Conservation (phyloP, 2,888 invertebrate genomes). For the Ochlodes sylvanus region DNA sequence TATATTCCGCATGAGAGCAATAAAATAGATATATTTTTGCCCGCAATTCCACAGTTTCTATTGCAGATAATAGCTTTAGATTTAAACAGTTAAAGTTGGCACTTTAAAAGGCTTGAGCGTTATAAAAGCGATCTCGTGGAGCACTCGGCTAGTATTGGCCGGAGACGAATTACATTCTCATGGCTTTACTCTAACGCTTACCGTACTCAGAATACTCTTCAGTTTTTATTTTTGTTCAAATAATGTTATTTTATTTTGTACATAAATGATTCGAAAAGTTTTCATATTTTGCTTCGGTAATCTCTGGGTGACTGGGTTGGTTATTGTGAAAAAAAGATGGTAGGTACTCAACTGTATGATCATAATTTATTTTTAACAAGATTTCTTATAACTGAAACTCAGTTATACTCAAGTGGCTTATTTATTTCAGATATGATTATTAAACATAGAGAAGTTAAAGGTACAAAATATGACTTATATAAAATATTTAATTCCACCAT, state of each 20-base stretch:
- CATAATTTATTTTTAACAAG: too few species aligned
- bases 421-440: too few species aligned
- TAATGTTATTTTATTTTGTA: background rate
- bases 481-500: too few species aligned
- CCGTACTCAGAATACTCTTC: slow-evolving; percentile 11
- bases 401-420: too few species aligned
- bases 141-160: slow-evolving; percentile 53
- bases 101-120: slow-evolving; percentile 63
- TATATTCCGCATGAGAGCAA: slow-evolving; percentile 3
- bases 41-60: slow-evolving; percentile 51
- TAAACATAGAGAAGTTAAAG: too few species aligned
- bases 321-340: too few species aligned
- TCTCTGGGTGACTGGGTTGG: too few species aligned
- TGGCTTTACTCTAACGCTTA: slow-evolving; percentile 54
- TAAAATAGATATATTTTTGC: slow-evolving; percentile 29
- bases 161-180: slow-evolving; percentile 51
- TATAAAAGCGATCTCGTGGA: slow-evolving; percentile 65
- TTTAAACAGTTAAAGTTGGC: slow-evolving; percentile 60
- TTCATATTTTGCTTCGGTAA: too few species aligned
- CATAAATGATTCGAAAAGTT: too few species aligned
- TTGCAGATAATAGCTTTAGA: slow-evolving; percentile 45
- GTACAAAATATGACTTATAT: too few species aligned
- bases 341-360: too few species aligned
- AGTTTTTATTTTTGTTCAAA: background rate
- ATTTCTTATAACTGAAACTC: too few species aligned